Evolutionary conservation across 1,140 invertebrate genomes (phyloP), one percentile per base, ranked within the genome.

Genomic region (Battus philenor): DNA sequence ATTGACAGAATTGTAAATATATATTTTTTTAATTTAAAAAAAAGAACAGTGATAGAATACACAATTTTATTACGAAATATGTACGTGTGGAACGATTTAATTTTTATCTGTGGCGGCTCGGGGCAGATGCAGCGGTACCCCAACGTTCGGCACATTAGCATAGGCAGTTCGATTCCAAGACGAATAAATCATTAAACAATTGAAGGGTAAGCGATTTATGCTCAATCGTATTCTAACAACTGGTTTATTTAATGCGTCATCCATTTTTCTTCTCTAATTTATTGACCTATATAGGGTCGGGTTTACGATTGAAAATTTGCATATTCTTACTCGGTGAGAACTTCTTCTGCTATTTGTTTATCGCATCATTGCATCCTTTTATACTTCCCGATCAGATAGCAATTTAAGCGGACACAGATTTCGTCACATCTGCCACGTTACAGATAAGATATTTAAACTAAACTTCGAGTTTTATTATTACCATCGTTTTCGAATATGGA

Each of bases 131-230:
- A 6, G 24, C 24, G 24, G 24, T 4, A 27, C 24, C 24, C 24
- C 24, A 27, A n/a, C 24, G 10, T 33, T 16, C 15, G 30, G 31
- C 4, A 34, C 17, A 81, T 76, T 78, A 70, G 50, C 79, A 76
- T 83, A 81, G 68, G 61, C 62, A 61, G 47, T 62, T 71, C 64
- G 56, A 66, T 64, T n/a, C 29, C 39, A 50, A 50, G 52, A 44
- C 50, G 68, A 60, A 77, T 79, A 82, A 80, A 80, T 80, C 75
- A 79, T 68, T 80, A 75, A 80, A 83, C 72, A 81, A 81, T 78
- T 59, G 67, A 46, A 58, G 63, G 55, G 59, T 62, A 54, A 50
- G 59, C 45, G 52, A 70, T 62, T 65, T 59, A 66, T 65, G 52
- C 51, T 47, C 58, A 59, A 60, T 61, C 57, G 52, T 48, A 49